Conservation (phyloP, 2,888 invertebrate species). For the Formica aserva region DNA sequence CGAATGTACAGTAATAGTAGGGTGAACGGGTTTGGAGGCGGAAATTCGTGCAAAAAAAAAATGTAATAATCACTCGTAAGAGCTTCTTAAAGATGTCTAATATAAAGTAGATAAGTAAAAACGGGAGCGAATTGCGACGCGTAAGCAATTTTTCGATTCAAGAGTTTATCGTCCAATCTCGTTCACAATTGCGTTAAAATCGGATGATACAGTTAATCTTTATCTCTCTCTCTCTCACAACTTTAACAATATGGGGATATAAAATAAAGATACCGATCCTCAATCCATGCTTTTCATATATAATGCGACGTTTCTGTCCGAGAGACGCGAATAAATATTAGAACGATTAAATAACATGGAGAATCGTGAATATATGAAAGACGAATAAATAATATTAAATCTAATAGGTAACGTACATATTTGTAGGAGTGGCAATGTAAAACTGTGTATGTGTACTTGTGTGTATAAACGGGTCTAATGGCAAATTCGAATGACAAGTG, state of each 20-base stretch:
- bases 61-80: background rate
- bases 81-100: background rate
- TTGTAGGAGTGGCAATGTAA: slow-evolving; percentile 41
- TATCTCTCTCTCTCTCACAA: slow-evolving; percentile 20
- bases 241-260: slow-evolving; percentile 26
- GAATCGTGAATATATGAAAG: slow-evolving; percentile 16
- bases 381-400: slow-evolving; percentile 52
- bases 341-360: slow-evolving; percentile 22
- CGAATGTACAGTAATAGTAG: background rate
- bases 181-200: slow-evolving; percentile 25
- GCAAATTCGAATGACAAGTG: slow-evolving; percentile 17
- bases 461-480: slow-evolving; percentile 18
- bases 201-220: slow-evolving; percentile 8
- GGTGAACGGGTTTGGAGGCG: background rate
- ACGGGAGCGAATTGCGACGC: background rate
- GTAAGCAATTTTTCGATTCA: background rate
- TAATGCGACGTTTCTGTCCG: slow-evolving; percentile 14
- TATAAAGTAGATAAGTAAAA: background rate
- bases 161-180: slow-evolving; percentile 24
- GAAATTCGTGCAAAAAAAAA: background rate
- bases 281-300: background rate
- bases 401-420: slow-evolving; percentile 54
- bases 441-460: background rate
- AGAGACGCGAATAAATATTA: slow-evolving; percentile 33
- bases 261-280: slow-evolving; percentile 28